Percentiles rank a stretch among this genome's conserved stretches.
These are phyloP conservation scores for Vannuccia rotundouncinata DNA, from an alignment of 2,888 invertebrate genomes.

Conservation along the genomic window DNA sequence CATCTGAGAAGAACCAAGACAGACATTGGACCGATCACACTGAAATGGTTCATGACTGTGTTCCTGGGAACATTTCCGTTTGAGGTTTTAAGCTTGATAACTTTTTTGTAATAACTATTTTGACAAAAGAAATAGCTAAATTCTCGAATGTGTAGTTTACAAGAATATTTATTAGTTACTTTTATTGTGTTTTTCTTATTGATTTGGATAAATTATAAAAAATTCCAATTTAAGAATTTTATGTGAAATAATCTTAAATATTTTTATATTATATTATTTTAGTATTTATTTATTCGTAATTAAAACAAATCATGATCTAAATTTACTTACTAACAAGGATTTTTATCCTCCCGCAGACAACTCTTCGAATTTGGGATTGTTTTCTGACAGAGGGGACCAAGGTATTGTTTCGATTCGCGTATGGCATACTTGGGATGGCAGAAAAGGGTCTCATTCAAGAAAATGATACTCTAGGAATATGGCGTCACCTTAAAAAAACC, in stretches of 20 bases:
- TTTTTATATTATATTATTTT: too few relatives aligned
- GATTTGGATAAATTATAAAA: too few relatives aligned
- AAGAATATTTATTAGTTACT: too few relatives aligned
- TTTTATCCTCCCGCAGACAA: too few relatives aligned
- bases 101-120: neutral
- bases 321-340: too few relatives aligned
- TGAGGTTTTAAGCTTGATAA: slow-evolving; percentile 48
- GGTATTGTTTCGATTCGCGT: slow-evolving; percentile 60
- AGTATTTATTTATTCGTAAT: too few relatives aligned
- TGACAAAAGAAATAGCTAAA: too few relatives aligned
- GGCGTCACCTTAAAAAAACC: slow-evolving; percentile 58
- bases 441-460: slow-evolving; percentile 58
- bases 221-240: too few relatives aligned
- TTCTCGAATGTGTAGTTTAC: too few relatives aligned
- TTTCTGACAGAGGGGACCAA: slow-evolving; percentile 61
- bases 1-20: slow-evolving; percentile 59
- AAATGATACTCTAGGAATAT: slow-evolving; percentile 59
- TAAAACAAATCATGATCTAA: too few relatives aligned
- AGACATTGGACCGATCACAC: slow-evolving; percentile 59
- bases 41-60: slow-evolving; percentile 61
- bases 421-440: slow-evolving; percentile 59
- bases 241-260: too few relatives aligned
- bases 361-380: slow-evolving; percentile 60
- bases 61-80: slow-evolving; percentile 61
- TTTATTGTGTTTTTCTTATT: too few relatives aligned